Percentiles rank a stretch among this genome's conserved stretches.
Conservation (phyloP, 2,888 invertebrate species). For the Pterostichus niger region DNA sequence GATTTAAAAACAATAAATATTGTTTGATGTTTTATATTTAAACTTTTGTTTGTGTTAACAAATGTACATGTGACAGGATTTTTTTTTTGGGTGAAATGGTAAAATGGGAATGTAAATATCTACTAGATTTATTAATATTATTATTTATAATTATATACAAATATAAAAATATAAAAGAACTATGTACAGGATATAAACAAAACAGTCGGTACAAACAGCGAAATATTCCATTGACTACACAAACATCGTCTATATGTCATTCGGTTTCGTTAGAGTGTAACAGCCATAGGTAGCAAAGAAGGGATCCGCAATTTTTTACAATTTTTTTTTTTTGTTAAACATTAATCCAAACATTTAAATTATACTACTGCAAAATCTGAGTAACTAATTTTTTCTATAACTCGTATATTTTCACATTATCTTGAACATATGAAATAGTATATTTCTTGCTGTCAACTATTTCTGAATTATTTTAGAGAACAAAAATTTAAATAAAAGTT, state of each 20-base stretch:
- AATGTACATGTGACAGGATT: not conserved
- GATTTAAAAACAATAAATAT: no score
- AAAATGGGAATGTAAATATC: constrained; percentile 43
- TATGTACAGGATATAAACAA: constrained; percentile 66
- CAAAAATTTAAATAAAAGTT: no score
- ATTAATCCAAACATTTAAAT: no score
- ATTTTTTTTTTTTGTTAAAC: no score
- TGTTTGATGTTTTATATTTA: not conserved
- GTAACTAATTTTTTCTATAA: no score
- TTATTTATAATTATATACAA: constrained; percentile 66
- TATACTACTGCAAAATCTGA: no score
- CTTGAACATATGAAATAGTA: no score
- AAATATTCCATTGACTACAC: constrained; percentile 62
- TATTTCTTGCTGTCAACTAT: no score
- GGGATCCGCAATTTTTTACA: not conserved
- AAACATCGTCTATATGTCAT: constrained; percentile 54
- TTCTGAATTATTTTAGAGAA: no score
- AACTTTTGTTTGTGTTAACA: not conserved
- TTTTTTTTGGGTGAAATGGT: not conserved
- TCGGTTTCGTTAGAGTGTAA: constrained; percentile 42
- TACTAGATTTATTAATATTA: constrained; percentile 54
- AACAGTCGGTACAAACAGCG: constrained; percentile 65
- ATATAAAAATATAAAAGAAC: constrained; percentile 67
- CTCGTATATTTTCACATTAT: no score
- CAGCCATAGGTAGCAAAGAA: constrained; percentile 43